A percentile compares a stretch with the other conserved stretches of the same genome.
phyloP scores from a whole-genome alignment of 2,888 invertebrate species.

The Phymatocera aterrima region DNA sequence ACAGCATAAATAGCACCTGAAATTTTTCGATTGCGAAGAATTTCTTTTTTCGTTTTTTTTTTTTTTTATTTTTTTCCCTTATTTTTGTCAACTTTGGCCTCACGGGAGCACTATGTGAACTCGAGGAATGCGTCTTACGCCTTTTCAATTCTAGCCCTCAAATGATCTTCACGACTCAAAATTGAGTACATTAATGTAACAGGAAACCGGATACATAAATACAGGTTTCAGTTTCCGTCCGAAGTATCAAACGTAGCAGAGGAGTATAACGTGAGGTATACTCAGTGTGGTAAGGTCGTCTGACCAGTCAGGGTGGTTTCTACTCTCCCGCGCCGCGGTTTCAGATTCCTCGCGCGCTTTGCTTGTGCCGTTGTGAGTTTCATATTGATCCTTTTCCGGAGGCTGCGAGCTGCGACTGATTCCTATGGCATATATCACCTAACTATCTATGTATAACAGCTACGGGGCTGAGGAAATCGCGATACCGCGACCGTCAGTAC shows the following conservation, averaged over 20 bases:
- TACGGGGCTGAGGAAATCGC: neutral
- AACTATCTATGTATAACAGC: neutral
- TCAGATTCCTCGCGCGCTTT: slow-evolving; percentile 6
- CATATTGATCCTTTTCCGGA: slow-evolving; percentile 39
- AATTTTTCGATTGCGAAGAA: no score
- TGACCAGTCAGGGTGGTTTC: slow-evolving; percentile 24
- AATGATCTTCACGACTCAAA: no score
- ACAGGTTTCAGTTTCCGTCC: neutral
- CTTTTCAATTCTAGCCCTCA: no score
- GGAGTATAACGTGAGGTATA: no score
- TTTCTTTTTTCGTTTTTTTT: no score
- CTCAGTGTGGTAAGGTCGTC: slow-evolving; percentile 44
- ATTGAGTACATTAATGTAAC: no score
- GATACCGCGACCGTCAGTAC: neutral
- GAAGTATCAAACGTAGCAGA: neutral
- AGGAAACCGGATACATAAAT: neutral
- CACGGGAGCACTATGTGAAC: no score
- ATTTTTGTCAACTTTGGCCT: no score
- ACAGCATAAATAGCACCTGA: no score
- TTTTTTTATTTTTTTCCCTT: no score
- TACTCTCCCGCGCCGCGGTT: neutral
- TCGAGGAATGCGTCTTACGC: no score
- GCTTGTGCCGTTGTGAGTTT: no score
- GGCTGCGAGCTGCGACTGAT: slow-evolving; percentile 36
- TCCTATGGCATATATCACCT: neutral